A percentile compares a stretch with the other conserved stretches of the same genome.
phyloP scores from a whole-genome alignment of 2,797 vertebrate genomes.

The Rhabdophis nuchalis region DNA sequence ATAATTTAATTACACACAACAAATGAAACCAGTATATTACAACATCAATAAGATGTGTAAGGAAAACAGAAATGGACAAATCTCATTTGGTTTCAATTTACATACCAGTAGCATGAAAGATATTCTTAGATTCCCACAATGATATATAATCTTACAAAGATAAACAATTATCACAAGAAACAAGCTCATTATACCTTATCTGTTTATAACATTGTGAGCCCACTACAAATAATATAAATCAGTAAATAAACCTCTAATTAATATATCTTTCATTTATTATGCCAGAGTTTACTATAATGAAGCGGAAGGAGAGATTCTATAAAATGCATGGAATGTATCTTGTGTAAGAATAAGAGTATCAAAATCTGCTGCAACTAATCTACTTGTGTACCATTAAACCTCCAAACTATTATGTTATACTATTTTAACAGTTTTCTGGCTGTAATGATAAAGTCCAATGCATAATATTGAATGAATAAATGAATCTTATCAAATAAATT shows the following conservation, averaged over 20 bases:
- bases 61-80: conserved; percentile 13
- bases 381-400: background rate
- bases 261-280: background rate
- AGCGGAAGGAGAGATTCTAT: background rate
- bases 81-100: conserved; percentile 53
- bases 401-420: background rate
- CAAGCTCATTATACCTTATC: background rate
- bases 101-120: conserved; percentile 47
- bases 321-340: background rate
- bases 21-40: conserved; percentile 52
- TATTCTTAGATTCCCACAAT: background rate
- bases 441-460: background rate
- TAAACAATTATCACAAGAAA: background rate
- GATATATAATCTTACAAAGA: background rate
- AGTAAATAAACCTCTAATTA: background rate
- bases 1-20: conserved; percentile 56
- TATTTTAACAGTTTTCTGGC: background rate
- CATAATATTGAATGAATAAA: background rate
- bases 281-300: background rate
- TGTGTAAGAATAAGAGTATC: background rate
- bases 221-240: background rate
- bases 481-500: background rate
- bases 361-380: background rate
- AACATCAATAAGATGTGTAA: conserved; percentile 37
- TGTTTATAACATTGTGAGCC: background rate